Conservation (phyloP, 2,113 vertebrate genomes). For the Pollachius pollachius region DNA sequence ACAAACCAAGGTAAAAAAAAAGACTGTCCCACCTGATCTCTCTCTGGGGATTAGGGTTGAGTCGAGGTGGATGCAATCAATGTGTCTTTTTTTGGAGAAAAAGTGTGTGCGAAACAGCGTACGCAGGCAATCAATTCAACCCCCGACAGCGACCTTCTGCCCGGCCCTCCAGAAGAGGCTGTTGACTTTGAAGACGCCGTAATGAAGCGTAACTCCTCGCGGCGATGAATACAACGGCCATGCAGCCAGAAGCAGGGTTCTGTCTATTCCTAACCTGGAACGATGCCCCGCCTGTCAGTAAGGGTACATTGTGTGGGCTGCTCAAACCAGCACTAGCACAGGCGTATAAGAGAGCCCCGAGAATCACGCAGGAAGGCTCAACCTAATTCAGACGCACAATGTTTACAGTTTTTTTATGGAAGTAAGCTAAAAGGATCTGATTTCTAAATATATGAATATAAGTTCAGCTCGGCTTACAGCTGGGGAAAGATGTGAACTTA, state of each 20-base stretch:
- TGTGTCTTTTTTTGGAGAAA: background rate
- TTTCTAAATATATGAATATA: too few relatives aligned
- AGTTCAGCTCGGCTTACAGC: too few relatives aligned
- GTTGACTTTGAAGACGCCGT: conserved; percentile 24
- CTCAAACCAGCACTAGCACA: conserved; percentile 1
- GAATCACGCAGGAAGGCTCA: too few relatives aligned
- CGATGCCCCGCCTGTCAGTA: conserved; percentile 17
- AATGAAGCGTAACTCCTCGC: conserved; percentile 17
- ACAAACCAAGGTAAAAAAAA: too few relatives aligned
- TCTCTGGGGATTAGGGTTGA: too few relatives aligned
- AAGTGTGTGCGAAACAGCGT: background rate
- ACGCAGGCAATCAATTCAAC: conserved; percentile 16
- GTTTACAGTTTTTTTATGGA: too few relatives aligned
- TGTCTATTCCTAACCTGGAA: conserved; percentile 31
- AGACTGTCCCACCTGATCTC: too few relatives aligned
- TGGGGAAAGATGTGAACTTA: too few relatives aligned
- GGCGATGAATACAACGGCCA: conserved; percentile 3
- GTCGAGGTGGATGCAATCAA: too few relatives aligned
- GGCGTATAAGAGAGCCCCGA: too few relatives aligned
- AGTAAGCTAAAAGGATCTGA: too few relatives aligned
- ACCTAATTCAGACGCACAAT: too few relatives aligned
- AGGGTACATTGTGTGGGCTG: conserved; percentile 24
- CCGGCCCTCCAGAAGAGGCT: conserved; percentile 10
- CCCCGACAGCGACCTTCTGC: conserved; percentile 8
- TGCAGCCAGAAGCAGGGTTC: conserved; percentile 29